phyloP scores from a whole-genome alignment of 2,113 vertebrate genomes.

The Sinocyclocheilus anophthalmus region DNA sequence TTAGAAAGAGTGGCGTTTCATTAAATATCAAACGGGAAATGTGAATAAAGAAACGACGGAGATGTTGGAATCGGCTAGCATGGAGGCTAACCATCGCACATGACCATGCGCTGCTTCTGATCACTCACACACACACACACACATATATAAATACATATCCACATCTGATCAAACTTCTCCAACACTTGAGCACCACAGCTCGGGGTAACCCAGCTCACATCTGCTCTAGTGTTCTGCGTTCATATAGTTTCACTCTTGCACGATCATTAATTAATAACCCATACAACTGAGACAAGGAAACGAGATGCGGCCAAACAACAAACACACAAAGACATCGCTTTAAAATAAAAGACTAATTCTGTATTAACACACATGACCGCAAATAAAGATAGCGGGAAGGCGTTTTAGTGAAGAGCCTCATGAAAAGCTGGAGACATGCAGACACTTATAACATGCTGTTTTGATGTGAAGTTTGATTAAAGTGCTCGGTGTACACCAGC shows the following conservation, averaged over 20 bases:
- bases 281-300: not conserved
- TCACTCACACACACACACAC: not conserved
- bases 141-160: not conserved
- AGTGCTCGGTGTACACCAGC: not conserved
- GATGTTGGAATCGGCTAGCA: slow-evolving; percentile 34
- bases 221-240: not conserved
- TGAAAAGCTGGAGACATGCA: not conserved
- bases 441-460: not conserved
- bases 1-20: not conserved
- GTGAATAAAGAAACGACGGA: not conserved
- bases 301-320: not conserved
- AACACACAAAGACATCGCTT: not conserved
- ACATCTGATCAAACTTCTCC: slow-evolving; percentile 12
- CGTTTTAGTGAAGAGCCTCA: not conserved
- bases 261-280: not conserved
- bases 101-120: slow-evolving; percentile 54
- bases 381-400: no score
- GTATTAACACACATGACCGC: not conserved
- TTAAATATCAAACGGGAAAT: not conserved
- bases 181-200: not conserved
- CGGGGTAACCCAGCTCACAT: not conserved
- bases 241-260: not conserved
- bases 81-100: slow-evolving; percentile 44
- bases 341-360: not conserved
- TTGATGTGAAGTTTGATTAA: slow-evolving; percentile 31